Percentiles rank a stretch among this genome's conserved stretches.
Conservation (phyloP, 2,113 vertebrate species). For the Pseudopipra pipra region DNA sequence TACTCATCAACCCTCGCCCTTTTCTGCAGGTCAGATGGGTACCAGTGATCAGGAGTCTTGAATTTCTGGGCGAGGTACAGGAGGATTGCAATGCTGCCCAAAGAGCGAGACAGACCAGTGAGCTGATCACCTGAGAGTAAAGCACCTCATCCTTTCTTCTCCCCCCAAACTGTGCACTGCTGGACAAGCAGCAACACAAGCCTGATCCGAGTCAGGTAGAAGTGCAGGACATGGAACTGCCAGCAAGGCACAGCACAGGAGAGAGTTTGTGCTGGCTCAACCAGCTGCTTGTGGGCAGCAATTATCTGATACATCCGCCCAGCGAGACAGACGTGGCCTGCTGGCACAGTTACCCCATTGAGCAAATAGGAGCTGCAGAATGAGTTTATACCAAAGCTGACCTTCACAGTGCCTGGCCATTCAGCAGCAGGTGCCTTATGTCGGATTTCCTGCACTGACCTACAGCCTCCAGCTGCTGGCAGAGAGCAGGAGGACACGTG, state of each 20-base stretch:
- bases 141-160: neutral
- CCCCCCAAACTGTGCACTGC: neutral
- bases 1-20: slow-evolving; percentile 77
- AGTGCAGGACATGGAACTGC: neutral
- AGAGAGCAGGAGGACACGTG: neutral
- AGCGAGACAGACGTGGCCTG: accelerated
- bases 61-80: slow-evolving; percentile 74
- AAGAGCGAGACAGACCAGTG: neutral
- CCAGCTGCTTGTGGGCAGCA: neutral
- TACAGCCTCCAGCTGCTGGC: neutral
- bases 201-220: accelerated
- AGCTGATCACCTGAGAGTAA: neutral
- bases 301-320: neutral
- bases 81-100: slow-evolving; percentile 75
- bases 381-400: neutral
- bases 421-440: accelerated
- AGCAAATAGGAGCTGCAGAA: neutral
- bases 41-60: slow-evolving; percentile 81
- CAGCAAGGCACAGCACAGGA: neutral
- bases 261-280: neutral
- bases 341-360: neutral
- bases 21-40: slow-evolving; percentile 78
- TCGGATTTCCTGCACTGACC: neutral
- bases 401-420: neutral
- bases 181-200: neutral